Percentiles rank a stretch among this genome's conserved stretches.
These are phyloP conservation scores for Scomber scombrus DNA, from an alignment of 2,113 vertebrate species.

Conservation along the genomic window DNA sequence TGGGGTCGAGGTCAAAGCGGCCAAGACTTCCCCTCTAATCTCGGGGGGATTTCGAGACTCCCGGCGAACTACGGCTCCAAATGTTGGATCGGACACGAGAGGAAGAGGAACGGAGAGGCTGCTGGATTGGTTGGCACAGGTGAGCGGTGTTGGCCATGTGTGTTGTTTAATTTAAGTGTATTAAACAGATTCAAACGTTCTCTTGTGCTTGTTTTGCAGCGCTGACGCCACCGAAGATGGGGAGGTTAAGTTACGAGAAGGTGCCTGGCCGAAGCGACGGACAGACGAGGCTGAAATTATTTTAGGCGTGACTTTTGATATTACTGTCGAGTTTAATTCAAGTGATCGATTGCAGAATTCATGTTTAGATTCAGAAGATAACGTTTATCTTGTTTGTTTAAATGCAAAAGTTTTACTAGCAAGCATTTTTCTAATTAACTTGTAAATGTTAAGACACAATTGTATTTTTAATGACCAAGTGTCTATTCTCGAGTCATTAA, in stretches of 20 bases:
- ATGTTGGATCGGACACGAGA: conserved; percentile 65
- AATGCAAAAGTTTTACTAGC: neutral
- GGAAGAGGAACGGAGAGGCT: conserved; percentile 72
- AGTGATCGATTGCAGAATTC: neutral
- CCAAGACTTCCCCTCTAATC: neutral
- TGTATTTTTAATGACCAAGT: too few species aligned
- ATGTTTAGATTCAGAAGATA: neutral
- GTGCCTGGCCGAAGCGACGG: conserved; percentile 92
- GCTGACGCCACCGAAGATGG: conserved; percentile 84
- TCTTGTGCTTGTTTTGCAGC: conserved; percentile 57
- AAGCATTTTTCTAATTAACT: neutral
- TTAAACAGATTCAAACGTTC: neutral
- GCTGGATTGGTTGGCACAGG: conserved; percentile 45
- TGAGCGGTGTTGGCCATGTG: conserved; percentile 21
- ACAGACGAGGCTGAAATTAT: conserved; percentile 93
- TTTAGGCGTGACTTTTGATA: conserved; percentile 66
- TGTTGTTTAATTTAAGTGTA: too few species aligned
- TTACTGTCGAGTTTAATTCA: neutral
- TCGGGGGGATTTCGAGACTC: neutral
- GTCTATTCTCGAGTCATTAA: too few species aligned
- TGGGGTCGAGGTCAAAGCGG: conserved; percentile 20
- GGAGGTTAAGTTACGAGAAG: conserved; percentile 88
- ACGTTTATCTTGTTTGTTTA: too few species aligned
- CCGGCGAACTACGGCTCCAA: conserved; percentile 42
- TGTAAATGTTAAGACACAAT: neutral